phyloP scores from a whole-genome alignment of 2,797 vertebrate species.

The Eutrigla gurnardus region DNA sequence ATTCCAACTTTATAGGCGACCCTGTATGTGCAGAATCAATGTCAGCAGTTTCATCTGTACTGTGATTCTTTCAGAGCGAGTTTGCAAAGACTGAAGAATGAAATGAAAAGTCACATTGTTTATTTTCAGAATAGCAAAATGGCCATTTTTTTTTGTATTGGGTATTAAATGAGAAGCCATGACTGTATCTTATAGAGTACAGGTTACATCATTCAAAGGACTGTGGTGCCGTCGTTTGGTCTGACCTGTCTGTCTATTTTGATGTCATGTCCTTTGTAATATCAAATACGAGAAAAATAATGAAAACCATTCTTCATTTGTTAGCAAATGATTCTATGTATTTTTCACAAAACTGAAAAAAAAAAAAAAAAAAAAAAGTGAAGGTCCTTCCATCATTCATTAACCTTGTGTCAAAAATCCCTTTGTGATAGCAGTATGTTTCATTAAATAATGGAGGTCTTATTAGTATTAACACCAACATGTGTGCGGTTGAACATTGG shows the following conservation, averaged over 20 bases:
- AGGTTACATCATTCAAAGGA: slow-evolving; percentile 6
- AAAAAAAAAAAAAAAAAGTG: not conserved
- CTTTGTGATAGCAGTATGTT: slow-evolving; percentile 1
- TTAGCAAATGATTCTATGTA: not conserved
- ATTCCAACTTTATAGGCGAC: too few relatives aligned
- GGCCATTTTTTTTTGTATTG: not conserved
- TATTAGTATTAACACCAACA: slow-evolving; percentile 10
- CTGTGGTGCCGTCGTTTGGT: not conserved
- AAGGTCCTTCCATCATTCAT: slow-evolving; percentile 7
- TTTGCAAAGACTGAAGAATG: not conserved
- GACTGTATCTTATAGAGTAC: not conserved
- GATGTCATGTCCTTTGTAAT: not conserved
- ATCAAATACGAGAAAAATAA: not conserved
- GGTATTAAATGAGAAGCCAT: not conserved
- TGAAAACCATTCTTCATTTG: not conserved
- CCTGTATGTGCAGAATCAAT: not conserved
- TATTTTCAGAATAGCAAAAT: slow-evolving; percentile 4
- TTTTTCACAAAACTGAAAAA: not conserved
- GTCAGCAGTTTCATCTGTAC: slow-evolving; percentile 12
- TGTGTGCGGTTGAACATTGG: slow-evolving; percentile 20
- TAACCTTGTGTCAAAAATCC: not conserved
- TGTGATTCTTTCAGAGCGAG: not conserved
- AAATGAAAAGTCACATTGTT: not conserved
- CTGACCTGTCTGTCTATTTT: not conserved
- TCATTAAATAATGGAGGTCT: slow-evolving; percentile 5